phyloP scores from a whole-genome alignment of 1,140 invertebrate genomes.

The Lutraria rhynchaena region DNA sequence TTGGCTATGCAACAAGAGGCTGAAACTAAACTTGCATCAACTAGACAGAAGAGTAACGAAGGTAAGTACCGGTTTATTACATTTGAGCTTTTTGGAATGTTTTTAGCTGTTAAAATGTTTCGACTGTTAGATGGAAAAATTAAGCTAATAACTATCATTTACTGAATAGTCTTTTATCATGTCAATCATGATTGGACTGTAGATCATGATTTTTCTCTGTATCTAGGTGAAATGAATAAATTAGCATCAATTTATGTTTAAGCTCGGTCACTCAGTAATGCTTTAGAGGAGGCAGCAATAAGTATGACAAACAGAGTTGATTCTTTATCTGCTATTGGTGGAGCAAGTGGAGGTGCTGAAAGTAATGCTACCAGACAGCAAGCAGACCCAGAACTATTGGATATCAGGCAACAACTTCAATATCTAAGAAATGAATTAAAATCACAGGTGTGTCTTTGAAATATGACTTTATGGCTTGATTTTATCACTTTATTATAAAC shows the following conservation, averaged over 20 bases:
- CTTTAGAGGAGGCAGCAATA: constrained; percentile 36
- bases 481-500: no score
- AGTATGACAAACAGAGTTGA: constrained; percentile 39
- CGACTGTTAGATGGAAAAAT: no score
- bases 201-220: no score
- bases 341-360: neutral
- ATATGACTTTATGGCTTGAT: no score
- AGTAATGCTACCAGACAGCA: constrained; percentile 42
- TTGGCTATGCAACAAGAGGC: constrained; percentile 75
- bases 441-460: constrained; percentile 61
- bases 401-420: constrained; percentile 73
- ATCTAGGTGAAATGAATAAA: no score
- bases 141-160: no score
- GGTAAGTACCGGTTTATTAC: no score
- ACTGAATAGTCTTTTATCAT: no score
- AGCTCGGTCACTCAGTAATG: constrained; percentile 62
- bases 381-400: constrained; percentile 64
- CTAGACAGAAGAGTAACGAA: constrained; percentile 70
- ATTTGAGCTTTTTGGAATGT: no score
- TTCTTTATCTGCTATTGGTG: neutral
- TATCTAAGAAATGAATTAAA: constrained; percentile 77
- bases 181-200: no score
- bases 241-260: no score
- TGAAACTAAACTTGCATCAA: constrained; percentile 72
- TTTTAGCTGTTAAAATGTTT: no score